Base-by-base conservation (phyloP, 2,797 vertebrate species). In the Siniperca undulata region DNA sequence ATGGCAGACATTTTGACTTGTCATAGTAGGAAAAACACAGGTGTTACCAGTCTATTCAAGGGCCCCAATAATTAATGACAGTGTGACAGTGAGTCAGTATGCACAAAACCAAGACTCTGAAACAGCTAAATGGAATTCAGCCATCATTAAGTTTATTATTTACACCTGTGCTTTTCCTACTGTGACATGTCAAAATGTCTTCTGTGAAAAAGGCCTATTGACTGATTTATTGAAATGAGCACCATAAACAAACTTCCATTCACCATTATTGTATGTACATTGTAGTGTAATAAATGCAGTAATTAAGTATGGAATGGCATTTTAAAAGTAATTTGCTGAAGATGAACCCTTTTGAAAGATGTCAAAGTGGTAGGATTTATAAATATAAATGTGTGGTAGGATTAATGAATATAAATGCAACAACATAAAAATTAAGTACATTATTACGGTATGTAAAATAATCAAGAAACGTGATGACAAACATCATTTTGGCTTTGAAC, bases 41-140 rank as follows among this genome's bases (percentile, higher is more conserved):
- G 27, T 77, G 46, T 77, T 68, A 74, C 27, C 8, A 12, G 8
- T 38, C 48, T 64, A 38, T 78, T 80, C 20, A 59, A 59, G 38
- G 60, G 66, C 53, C 34, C 9, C 22, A 27, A n/a, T 34, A 78
- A 61, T 17, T 3, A 4, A 19, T 4, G n/a, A 69, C 5, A 14
- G 44, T 38, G 61, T 48, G 16, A 17, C 46, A 44, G 42, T 44
- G 44, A 16, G 17, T 16, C 16, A 67, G 56, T 8, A 13, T n/a
- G 38, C 48, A 73, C 46, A 59, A 52, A 40, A 30, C 53, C 20
- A 73, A 36, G 36, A 67, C 30, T 7, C 20, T 62, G 40, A 77
- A 75, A 52, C 42, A 68, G 48, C 53, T 56, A 38, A 80, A 84
- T 60, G 27, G 52, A 76, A 50, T 72, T 13, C 9, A 76, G 34